Conservation (phyloP, 2,113 vertebrate species). For the Cebidichthys violaceus region DNA sequence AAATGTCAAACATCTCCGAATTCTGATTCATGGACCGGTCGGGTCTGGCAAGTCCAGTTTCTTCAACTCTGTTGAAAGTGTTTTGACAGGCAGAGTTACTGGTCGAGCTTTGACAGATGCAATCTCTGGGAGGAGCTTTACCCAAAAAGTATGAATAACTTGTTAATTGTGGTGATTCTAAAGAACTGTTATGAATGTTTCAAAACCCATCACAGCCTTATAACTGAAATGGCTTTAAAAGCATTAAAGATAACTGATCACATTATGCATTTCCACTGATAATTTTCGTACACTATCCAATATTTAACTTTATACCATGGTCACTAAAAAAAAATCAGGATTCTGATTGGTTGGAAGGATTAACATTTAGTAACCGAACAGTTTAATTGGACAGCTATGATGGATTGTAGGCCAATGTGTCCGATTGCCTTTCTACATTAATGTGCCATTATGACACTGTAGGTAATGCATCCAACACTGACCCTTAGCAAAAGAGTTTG, state of each 20-base stretch:
- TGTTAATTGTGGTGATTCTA: not conserved
- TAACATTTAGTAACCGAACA: not conserved
- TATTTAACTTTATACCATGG: not conserved
- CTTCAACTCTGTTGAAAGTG: constrained; percentile 61
- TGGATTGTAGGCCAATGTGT: not conserved
- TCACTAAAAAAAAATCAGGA: not conserved
- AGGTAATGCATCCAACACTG: too few species aligned
- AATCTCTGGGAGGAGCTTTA: not conserved
- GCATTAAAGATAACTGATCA: not conserved
- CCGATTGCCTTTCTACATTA: too few species aligned
- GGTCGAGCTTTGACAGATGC: constrained; percentile 6
- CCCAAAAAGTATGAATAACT: constrained; percentile 8
- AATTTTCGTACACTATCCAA: not conserved
- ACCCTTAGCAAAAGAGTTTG: too few species aligned
- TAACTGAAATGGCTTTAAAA: not conserved
- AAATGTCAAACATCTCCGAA: constrained; percentile 8
- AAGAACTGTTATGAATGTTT: not conserved
- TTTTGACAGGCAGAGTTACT: constrained; percentile 10
- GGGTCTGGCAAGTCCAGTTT: constrained; percentile 67
- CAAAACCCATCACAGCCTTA: not conserved
- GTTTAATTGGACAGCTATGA: not conserved
- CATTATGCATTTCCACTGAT: not conserved
- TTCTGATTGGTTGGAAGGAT: too few species aligned
- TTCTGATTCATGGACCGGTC: constrained; percentile 51
- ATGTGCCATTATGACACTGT: too few species aligned